Base-by-base conservation (phyloP, 1,140 invertebrate species). In the Pygmarrhopalites habei region DNA sequence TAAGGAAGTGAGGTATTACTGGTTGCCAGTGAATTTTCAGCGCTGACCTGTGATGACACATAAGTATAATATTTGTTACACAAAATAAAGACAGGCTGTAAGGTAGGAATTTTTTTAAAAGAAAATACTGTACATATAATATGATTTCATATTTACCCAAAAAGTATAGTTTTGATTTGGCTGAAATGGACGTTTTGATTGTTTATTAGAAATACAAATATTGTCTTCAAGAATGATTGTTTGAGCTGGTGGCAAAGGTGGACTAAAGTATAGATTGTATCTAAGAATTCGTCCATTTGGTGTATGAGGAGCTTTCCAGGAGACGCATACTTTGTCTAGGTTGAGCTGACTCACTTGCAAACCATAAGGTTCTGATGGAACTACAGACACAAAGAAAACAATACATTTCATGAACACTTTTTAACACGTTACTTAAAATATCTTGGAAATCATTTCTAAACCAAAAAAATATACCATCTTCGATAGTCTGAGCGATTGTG, bases 101-200 rank as follows among this genome's bases (percentile, higher is more conserved):
- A 60, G 56, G 65, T 30, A 57, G 47, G 55, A 66, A 60, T 35
- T 1, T 10, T 7, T 55, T 61, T 26, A 44, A 17, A 47, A 14
- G 15, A 29, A 39, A 43, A 21, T 28, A n/a, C n/a, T n/a, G n/a
- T n/a, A n/a, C n/a, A n/a, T n/a, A n/a, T n/a, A n/a, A n/a, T n/a
- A n/a, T n/a, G n/a, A n/a, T n/a, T n/a, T n/a, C n/a, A n/a, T n/a
- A 76, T 76, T 77, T 74, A 86, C 86, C 84, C 85, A 88, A 75
- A 90, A 88, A 0, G 83, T 83, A 73, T 90, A 90, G 58, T 81
- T 82, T 2, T 72, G 75, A 21, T 81, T 79, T 19, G 82, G 79
- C 55, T 80, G 76, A 67, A 87, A 89, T 60, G 79, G 77, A 2
- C 80, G 4, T 85, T 73, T 2, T 81, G 66, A 25, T 80, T 76